Evolutionary conservation across 2,797 vertebrate genomes (phyloP).

Genomic region (Holocentrus rufus): DNA sequence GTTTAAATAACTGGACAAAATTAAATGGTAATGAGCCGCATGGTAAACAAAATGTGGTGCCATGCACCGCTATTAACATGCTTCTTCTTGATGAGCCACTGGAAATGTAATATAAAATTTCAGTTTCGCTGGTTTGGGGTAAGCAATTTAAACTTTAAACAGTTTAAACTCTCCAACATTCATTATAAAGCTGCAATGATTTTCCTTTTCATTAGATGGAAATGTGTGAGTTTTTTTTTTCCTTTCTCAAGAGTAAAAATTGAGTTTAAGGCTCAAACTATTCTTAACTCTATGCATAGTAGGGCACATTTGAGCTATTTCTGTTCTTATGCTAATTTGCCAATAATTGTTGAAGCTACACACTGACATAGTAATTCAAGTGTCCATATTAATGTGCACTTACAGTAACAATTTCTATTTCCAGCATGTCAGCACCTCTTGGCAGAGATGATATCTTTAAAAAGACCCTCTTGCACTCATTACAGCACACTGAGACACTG

Average conservation of each 20-base stretch:
- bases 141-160: background rate
- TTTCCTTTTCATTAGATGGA: constrained; percentile 47
- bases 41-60: constrained; percentile 38
- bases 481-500: constrained; percentile 49
- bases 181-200: constrained; percentile 38
- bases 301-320: constrained; percentile 72
- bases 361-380: constrained; percentile 70
- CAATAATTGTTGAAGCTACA: constrained; percentile 76
- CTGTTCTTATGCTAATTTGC: constrained; percentile 79
- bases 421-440: constrained; percentile 73
- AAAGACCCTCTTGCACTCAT: constrained; percentile 63
- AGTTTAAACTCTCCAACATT: constrained; percentile 39
- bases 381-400: constrained; percentile 76
- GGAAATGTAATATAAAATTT: constrained; percentile 43
- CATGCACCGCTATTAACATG: constrained; percentile 40
- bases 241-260: constrained; percentile 51
- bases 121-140: constrained; percentile 36
- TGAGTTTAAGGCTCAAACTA: constrained; percentile 61
- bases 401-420: constrained; percentile 76
- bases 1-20: constrained; percentile 59
- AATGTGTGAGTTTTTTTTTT: constrained; percentile 28
- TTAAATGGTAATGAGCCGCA: constrained; percentile 61
- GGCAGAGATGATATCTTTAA: constrained; percentile 73
- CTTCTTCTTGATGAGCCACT: constrained; percentile 45
- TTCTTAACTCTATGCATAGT: constrained; percentile 70